These are phyloP conservation scores for Plumapathes pennacea DNA, from an alignment of 92 coral and sea anemone genomes.

Conservation along the genomic window DNA sequence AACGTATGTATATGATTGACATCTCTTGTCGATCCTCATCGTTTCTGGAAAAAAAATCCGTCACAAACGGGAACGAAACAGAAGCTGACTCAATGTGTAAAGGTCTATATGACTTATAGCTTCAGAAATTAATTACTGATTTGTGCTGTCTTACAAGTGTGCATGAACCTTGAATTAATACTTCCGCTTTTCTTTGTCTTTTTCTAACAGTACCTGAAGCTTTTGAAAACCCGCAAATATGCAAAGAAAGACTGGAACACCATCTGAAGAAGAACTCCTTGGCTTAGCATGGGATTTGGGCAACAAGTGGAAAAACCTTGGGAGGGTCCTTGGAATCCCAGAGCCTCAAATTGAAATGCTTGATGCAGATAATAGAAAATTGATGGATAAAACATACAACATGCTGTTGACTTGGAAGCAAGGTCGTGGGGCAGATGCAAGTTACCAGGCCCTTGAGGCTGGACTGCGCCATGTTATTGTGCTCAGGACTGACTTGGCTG, in stretches of 20 bases:
- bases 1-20: too few relatives aligned
- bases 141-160: too few relatives aligned
- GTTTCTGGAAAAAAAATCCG: too few relatives aligned
- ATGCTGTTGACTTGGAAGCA: constrained; percentile 31
- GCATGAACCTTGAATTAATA: too few relatives aligned
- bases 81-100: too few relatives aligned
- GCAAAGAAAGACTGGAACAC: constrained; percentile 11
- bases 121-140: too few relatives aligned
- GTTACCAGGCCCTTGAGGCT: constrained; percentile 14
- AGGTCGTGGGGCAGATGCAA: constrained; percentile 12
- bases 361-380: constrained; percentile 19
- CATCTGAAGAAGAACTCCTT: constrained; percentile 23
- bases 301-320: constrained; percentile 28
- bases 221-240: constrained; percentile 3
- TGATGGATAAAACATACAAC: constrained; percentile 24
- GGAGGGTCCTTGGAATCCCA: constrained; percentile 26
- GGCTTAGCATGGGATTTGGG: constrained; percentile 24
- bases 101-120: too few relatives aligned
- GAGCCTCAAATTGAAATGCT: constrained; percentile 29
- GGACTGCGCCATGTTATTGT: constrained; percentile 37
- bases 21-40: too few relatives aligned
- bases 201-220: neutral
- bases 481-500: constrained; percentile 31
- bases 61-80: too few relatives aligned
- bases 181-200: too few relatives aligned